Evolutionary conservation across 2,113 vertebrate genomes (phyloP), one percentile per base, ranked within the genome.

Genomic region (Sciurus niger): DNA sequence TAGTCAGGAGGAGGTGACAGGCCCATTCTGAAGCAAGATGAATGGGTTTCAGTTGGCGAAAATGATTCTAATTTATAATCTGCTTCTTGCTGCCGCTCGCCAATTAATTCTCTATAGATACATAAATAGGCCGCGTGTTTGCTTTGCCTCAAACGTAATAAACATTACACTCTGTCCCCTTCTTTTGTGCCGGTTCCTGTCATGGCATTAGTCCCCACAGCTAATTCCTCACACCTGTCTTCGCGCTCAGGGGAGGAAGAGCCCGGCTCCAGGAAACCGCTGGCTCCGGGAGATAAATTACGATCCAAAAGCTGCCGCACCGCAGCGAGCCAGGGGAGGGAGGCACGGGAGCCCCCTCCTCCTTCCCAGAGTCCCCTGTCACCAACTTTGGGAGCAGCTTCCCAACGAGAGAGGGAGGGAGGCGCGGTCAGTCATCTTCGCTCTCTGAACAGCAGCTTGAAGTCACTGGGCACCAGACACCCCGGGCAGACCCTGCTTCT

Each of bases 41-140:
- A 98, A 99, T 98, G 98, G 96, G 97, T 97, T 98, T 98, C 98
- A 98, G 97, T 98, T 98, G 98, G 97, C 94, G 98, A 98, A 98
- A 98, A 98, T 97, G 94, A 98, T 98, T 98, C 98, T 98, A 98
- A 98, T 99, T 99, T 99, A 98, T 98, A 98, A 98, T 98, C 98
- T 98, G 98, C 98, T 98, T 97, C 98, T 98, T 98, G 98, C 98
- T 97, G 98, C 97, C 94, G 96, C 98, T 98, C 97, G 96, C 97
- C 98, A 98, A 98, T 99, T 99, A 99, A 98, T 99, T 98, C 98
- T 98, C 98, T 98, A 96, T 96, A 98, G 98, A 98, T 98, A 98
- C 98, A 96, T 98, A 99, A 99, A 98, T 98, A 98, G 98, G 98
- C 98, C 95, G 98, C 97, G 95, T 98, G 98, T 99, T 99, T 98